A percentile compares a stretch with the other conserved stretches of the same genome.
Conservation (phyloP, 1,140 invertebrate species). For the Platorchestia sp. region DNA sequence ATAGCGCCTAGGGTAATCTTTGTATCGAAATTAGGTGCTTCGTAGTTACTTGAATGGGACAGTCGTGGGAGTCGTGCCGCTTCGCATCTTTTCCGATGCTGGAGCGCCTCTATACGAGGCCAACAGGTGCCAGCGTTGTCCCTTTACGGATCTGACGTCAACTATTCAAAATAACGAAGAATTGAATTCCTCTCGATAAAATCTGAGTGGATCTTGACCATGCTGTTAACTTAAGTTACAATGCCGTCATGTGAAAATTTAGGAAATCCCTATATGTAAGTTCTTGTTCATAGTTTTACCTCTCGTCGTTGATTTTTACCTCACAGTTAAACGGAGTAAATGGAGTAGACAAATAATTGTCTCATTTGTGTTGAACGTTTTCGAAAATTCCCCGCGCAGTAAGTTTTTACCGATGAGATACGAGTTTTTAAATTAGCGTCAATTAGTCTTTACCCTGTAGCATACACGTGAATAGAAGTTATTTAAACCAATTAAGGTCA, state of each 20-base stretch:
- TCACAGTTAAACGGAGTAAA: too few species aligned
- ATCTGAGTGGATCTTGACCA: neutral
- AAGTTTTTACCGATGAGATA: too few species aligned
- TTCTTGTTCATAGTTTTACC: neutral
- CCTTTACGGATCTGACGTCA: neutral
- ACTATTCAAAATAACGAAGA: neutral
- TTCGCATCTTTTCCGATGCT: neutral
- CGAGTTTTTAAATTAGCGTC: too few species aligned
- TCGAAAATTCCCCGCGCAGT: too few species aligned
- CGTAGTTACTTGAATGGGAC: neutral
- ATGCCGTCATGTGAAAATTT: neutral
- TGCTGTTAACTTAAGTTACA: neutral
- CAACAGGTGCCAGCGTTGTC: neutral
- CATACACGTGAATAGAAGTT: too few species aligned
- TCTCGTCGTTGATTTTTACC: too few species aligned
- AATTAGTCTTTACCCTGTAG: too few species aligned
- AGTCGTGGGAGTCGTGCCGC: neutral
- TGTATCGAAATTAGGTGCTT: neutral
- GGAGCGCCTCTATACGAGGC: neutral
- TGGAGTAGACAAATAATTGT: too few species aligned
- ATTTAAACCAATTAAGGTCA: too few species aligned
- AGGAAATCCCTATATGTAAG: neutral
- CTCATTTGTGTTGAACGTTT: too few species aligned
- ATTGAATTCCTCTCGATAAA: neutral
- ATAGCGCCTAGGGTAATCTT: neutral